These are phyloP conservation scores for Propsilocerus akamusi DNA, from an alignment of 1,140 invertebrate genomes.

Conservation along the genomic window DNA sequence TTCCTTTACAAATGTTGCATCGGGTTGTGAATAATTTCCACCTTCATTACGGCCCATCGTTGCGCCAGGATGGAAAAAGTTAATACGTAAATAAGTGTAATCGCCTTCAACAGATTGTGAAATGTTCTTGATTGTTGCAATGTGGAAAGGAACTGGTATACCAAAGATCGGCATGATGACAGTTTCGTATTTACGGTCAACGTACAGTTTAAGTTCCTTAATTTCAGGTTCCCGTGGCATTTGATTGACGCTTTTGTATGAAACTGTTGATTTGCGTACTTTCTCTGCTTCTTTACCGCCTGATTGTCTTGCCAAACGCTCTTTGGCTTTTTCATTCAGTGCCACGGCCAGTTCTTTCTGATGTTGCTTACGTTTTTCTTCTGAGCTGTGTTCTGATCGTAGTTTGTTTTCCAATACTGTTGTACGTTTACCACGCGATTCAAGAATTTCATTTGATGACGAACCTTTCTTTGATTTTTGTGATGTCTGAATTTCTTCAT, in stretches of 20 bases:
- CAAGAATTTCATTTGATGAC: conserved; percentile 36
- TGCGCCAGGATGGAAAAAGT: conserved; percentile 96
- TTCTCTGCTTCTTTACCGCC: conserved; percentile 76
- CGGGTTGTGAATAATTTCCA: conserved; percentile 75
- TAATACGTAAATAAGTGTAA: conserved; percentile 96
- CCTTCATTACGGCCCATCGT: conserved; percentile 86
- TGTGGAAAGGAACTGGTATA: conserved; percentile 92
- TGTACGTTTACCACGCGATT: conserved; percentile 71
- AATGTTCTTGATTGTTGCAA: conserved; percentile 97
- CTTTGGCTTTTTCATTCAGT: conserved; percentile 83
- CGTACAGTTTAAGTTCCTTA: conserved; percentile 85
- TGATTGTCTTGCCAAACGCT: conserved; percentile 73
- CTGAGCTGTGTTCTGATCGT: conserved; percentile 85
- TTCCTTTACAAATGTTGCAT: conserved; percentile 96
- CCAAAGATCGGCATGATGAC: conserved; percentile 94
- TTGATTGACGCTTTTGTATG: conserved; percentile 82
- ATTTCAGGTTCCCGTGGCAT: conserved; percentile 90
- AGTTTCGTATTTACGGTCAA: conserved; percentile 94
- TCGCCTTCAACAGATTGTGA: conserved; percentile 97
- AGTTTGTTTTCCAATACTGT: conserved; percentile 91
- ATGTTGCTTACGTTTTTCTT: conserved; percentile 93
- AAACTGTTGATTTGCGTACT: conserved; percentile 83
- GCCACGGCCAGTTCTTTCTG: conserved; percentile 85
- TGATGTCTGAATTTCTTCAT: conserved; percentile 40
- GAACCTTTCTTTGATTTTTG: conserved; percentile 32